Base-by-base conservation (phyloP, 1,140 invertebrate species). In the Brachystomella parvula region DNA sequence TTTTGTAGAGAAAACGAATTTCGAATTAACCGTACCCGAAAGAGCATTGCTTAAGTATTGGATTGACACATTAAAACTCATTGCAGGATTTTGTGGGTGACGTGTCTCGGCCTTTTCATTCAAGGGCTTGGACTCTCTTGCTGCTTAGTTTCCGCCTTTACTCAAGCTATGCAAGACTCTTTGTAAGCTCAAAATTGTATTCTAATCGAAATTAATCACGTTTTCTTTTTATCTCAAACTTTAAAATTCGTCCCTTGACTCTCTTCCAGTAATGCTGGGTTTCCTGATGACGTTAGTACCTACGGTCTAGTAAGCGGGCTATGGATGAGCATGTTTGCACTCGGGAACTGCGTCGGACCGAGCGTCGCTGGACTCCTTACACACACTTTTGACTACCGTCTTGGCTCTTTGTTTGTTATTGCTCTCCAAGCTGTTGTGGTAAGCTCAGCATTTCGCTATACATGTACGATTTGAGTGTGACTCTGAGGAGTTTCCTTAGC, bases 311-410 rank as follows among this genome's bases (percentile, higher is more conserved):
- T 92, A 47, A 91, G 89, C 2, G 89, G 88, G 1, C 79, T 92
- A 47, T 92, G 89, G 88, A 90, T 89, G 0, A 90, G 89, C 12
- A 85, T 87, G 0, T 90, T 92, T 74, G 89, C 90, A 1, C 78
- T 92, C 0, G 89, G 89, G 0, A 89, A 89, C 1, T 88, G 87
- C 0, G 79, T 89, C 0, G 87, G 86, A 3, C 60, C 60, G 6
- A 31, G 30, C 26, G 35, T 24, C 6, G 49, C 49, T 53, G 49
- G 49, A 6, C 6, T 53, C 21, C 49, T 53, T 6, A 53, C 49
- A 6, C 49, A 53, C 12, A 53, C 21, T 6, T 53, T 53, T 26
- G 6, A 15, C 6, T 53, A 53, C 24, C 49, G 24, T 12, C 9
- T 26, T 15, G 49, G 12, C 6, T 19, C 49, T 15, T 24, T 53